Evolutionary conservation across 2,113 vertebrate genomes (phyloP), one percentile per base, ranked within the genome.

Genomic region (Electrona antarctica): DNA sequence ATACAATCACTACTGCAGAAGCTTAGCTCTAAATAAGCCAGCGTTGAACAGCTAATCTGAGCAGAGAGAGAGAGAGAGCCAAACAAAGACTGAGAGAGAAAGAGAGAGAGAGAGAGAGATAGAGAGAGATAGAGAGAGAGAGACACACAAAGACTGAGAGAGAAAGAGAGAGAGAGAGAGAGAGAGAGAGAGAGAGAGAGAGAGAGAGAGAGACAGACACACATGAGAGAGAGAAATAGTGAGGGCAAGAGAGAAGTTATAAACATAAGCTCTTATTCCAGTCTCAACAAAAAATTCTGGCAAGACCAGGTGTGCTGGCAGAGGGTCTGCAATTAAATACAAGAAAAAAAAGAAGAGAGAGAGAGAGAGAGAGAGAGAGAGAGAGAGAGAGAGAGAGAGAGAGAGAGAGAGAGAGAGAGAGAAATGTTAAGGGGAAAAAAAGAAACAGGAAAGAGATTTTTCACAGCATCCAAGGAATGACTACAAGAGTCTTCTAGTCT

Each of bases 261-360:
- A 85, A 87, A 89, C 75, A 88, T 49, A 69, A 76, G 76, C 71
- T 88, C 79, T 77, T 52, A 80, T 81, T 91, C 86, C 85, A 88
- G 85, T 79, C 79, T 82, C 80, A 86, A 87, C 79, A 83, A 88
- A 86, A 41, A 82, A 88, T 84, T 79, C 85, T 86, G 79, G 84
- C 81, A 56, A 51, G 55, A 62, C 74, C 9, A 4, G 21, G 46
- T 65, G 78, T 0, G 13, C 50, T 90, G 83, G 85, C 87, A 83
- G 55, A 49, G 74, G 57, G 61, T 60, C 14, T 69, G 69, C 79
- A 77, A 73, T 84, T 77, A 81, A 77, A 85, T 52, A 3, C 13
- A 21, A 57, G 68, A 67, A 67, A 76, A 60, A 45, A 49, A 49
- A 57, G 33, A 72, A 73, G 71, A 60, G 60, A 52, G 45, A n/a